Percentiles rank a stretch among this genome's conserved stretches.
phyloP scores from a whole-genome alignment of 2,113 vertebrate species.

The Vidua macroura region DNA sequence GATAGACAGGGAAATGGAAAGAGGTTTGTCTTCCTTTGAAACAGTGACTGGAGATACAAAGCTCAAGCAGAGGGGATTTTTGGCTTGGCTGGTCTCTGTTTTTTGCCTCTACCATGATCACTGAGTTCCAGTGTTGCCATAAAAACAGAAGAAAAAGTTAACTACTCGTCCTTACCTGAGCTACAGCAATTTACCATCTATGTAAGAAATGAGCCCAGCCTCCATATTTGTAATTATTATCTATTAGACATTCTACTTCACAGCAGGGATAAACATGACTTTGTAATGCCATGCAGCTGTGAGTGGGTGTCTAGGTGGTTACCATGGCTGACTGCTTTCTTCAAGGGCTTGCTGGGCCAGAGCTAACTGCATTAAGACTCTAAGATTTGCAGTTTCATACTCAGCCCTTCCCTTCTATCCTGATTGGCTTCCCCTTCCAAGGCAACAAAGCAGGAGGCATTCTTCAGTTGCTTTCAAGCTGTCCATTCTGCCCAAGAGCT shows the following conservation, averaged over 20 bases:
- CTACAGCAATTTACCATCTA: neutral
- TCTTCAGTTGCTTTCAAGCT: neutral
- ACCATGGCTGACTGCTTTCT: neutral
- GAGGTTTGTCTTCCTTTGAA: neutral
- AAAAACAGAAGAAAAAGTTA: neutral
- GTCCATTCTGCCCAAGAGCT: neutral
- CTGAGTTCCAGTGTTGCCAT: neutral
- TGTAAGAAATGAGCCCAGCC: neutral
- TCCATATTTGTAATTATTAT: neutral
- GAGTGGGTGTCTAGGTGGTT: neutral
- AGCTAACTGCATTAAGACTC: neutral
- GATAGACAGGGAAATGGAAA: neutral
- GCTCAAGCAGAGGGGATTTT: neutral
- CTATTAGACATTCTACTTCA: neutral
- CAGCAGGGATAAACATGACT: neutral
- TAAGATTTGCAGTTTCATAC: neutral
- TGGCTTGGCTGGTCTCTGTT: neutral
- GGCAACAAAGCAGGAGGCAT: neutral
- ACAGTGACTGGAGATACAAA: neutral
- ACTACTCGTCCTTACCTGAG: neutral
- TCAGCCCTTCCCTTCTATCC: neutral
- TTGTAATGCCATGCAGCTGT: neutral
- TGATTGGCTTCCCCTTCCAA: neutral
- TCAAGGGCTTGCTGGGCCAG: neutral
- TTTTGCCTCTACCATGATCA: neutral